phyloP scores from a whole-genome alignment of 2,797 vertebrate species.

The Gila robusta region DNA sequence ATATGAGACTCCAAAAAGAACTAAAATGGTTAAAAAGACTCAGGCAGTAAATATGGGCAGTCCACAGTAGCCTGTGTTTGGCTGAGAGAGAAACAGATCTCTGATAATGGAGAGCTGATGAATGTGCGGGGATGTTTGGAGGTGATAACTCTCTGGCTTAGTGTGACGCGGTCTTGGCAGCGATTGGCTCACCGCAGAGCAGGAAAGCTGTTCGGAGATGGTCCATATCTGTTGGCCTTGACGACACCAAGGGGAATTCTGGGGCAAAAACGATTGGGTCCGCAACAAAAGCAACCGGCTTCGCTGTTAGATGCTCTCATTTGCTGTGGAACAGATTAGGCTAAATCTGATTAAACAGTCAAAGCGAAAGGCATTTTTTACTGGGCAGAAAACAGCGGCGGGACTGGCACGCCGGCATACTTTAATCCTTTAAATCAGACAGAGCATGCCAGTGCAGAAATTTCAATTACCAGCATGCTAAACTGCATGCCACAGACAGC shows the following conservation, averaged over 20 bases:
- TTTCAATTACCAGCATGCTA: conserved; percentile 46
- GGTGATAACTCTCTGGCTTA: conserved; percentile 71
- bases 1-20: not conserved
- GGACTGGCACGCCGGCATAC: conserved; percentile 13
- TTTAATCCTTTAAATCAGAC: conserved; percentile 58
- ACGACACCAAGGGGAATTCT: conserved; percentile 14
- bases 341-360: conserved; percentile 48
- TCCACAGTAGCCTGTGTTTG: not conserved
- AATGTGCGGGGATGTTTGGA: conserved; percentile 67
- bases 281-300: conserved; percentile 30
- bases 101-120: conserved; percentile 76
- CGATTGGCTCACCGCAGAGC: conserved; percentile 15
- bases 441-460: conserved; percentile 23
- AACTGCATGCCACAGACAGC: conserved; percentile 27
- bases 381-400: conserved; percentile 26
- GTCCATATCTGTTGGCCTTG: conserved; percentile 46
- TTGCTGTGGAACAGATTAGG: conserved; percentile 37
- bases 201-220: conserved; percentile 41
- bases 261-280: conserved; percentile 26
- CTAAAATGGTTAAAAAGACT: not conserved
- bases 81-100: conserved; percentile 62
- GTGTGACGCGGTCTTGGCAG: not conserved
- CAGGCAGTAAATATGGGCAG: not conserved
- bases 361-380: conserved; percentile 32
- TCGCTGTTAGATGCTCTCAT: conserved; percentile 20